Base-by-base conservation (phyloP, 2,888 invertebrate species). In the Patella pellucida region DNA sequence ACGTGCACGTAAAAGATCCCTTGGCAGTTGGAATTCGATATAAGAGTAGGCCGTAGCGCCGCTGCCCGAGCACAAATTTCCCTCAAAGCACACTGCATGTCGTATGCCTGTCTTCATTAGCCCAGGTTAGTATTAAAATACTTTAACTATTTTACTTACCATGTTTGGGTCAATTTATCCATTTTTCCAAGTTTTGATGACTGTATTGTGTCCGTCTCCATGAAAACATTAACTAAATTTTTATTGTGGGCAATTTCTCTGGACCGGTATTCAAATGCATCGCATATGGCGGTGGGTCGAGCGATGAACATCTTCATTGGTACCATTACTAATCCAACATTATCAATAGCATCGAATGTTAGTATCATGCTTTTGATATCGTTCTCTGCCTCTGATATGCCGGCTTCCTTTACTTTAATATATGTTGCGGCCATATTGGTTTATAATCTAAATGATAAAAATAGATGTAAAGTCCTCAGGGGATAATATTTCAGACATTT, bases 91-190 rank as follows among this genome's bases (percentile, higher is more conserved):
- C n/a, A n/a, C n/a, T n/a, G n/a, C n/a, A n/a, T n/a, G n/a, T n/a
- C n/a, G n/a, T n/a, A n/a, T n/a, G n/a, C n/a, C n/a, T n/a, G n/a
- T n/a, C n/a, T n/a, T n/a, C n/a, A n/a, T n/a, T n/a, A n/a, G n/a
- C n/a, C n/a, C n/a, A n/a, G n/a, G n/a, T n/a, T n/a, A 9, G 9
- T 41, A 41, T 7, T 41, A 7, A 41, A n/a, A 1, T 54, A 5
- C 4, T 16, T 54, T 54, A 19, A 62, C 23, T 15, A 16, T 15
- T 23, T n/a, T 62, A 62, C 62, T 62, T 23, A 62, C 62, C 62
- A 62, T 12, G 62, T 62, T 23, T 62, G 19, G 62, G 62, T 62
- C 23, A 62, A 19, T 62, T 62, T 62, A 23, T 62, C 62, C 62
- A 62, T 62, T 14, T 19, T 62, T 12, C 62, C 62, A 11, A 23